phyloP scores from a whole-genome alignment of 2,113 vertebrate species.

The Ptilonorhynchus violaceus region DNA sequence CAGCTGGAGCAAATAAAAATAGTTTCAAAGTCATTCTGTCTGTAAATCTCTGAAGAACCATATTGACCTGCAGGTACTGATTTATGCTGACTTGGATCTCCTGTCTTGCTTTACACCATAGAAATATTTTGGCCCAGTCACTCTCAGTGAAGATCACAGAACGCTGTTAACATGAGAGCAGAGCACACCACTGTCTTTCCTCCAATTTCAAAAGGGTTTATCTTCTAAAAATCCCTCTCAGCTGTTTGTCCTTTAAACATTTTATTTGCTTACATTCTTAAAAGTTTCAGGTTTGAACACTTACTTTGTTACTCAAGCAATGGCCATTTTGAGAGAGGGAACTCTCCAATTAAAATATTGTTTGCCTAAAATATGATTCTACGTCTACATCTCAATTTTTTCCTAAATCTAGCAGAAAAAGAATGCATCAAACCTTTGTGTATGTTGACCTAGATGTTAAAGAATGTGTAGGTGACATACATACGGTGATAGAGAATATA shows the following conservation, averaged over 20 bases:
- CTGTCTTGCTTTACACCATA: not conserved
- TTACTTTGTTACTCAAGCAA: not conserved
- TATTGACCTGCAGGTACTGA: not conserved
- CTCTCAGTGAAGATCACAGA: not conserved
- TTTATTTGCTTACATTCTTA: not conserved
- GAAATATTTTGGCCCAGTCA: not conserved
- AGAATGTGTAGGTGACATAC: not conserved
- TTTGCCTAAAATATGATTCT: not conserved
- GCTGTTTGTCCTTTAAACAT: not conserved
- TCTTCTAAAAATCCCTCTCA: not conserved
- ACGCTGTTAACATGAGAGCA: not conserved
- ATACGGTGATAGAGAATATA: not conserved
- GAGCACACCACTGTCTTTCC: not conserved
- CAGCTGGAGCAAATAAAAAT: not conserved
- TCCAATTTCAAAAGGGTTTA: not conserved
- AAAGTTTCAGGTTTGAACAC: not conserved
- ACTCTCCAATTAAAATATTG: not conserved
- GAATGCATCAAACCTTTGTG: not conserved
- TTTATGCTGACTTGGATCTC: not conserved
- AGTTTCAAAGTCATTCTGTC: not conserved
- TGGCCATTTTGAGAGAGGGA: not conserved
- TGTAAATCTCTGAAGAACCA: not conserved
- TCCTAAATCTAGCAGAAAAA: not conserved
- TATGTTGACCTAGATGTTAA: not conserved
- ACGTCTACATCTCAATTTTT: not conserved